Evolutionary conservation across 2,888 invertebrate species (phyloP), one percentile per base, ranked within the genome.

Genomic region (Luffia ferchaultella): DNA sequence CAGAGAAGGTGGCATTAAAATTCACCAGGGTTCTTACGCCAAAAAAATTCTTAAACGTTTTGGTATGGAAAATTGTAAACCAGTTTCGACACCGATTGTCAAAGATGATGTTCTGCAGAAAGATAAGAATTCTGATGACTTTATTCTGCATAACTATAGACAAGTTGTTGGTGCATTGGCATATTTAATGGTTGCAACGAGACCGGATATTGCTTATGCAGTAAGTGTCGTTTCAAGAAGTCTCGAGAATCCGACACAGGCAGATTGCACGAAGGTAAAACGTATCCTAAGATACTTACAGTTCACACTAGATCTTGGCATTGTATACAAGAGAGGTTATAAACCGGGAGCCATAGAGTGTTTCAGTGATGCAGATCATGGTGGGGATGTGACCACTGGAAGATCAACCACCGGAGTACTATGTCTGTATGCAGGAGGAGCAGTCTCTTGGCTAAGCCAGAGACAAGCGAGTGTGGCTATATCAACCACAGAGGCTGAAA

Each of bases 351-450:
- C 16, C 9, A 2, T 48, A 3, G 18, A 48, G 17, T 16, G 48
- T 18, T 46, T 19, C 30, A 46, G 46, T 20, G 46, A 46, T 46
- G 46, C 46, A 18, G 46, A 46, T 41, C 41, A 40, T 18, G 48
- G 40, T 3, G 48, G 48, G 18, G 5, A 17, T 41, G 18, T 7
- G 15, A 2, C 42, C 2, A 48, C 48, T 3, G 48, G 48, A 18
- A 40, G 48, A 2, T 48, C 48, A 19, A 48, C 48, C 2, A 40
- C 19, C 12, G 48, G 48, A 2, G 20, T 48, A 2, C 2, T 48
- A 41, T 30, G 40, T 17, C 2, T 16, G 2, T 41, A 48, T 41
- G 40, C 48, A 2, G 18, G 18, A 2, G 48, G 48, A 19, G 40
- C 48, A 2, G 41, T 48, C 12, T n/a, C 48, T 5, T 41, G 41